Base-by-base conservation (phyloP, 2,113 vertebrate genomes). In the Prinia subflava region DNA sequence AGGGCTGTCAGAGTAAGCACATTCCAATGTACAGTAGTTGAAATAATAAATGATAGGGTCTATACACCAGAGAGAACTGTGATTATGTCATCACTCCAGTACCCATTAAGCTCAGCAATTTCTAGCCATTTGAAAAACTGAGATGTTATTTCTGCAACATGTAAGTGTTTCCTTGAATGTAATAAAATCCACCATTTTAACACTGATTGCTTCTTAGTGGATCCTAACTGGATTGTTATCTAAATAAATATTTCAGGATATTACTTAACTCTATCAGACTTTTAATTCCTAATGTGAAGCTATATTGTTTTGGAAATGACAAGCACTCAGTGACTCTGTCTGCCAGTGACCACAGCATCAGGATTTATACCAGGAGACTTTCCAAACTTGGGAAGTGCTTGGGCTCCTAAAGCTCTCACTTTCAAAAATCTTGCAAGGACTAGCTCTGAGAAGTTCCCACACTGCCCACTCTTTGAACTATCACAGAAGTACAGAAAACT, bases 1-100 rank as follows among this genome's bases (percentile, higher is more conserved):
- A 92, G 39, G 67, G 71, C 80, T 96, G 93, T 95, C 93, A 97
- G 64, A 81, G 56, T 73, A 94, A 97, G 87, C 3, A 2, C 81
- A 83, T 90, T 90, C 68, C 76, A 90, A 7, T 56, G 50, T 84
- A 87, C 33, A 91, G 57, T 42, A 74, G 79, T 64, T 57, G 87
- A 94, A 97, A 93, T 93, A 93, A 97, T 91, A 94, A 96, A 96
- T 83, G 62, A 80, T 70, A 76, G 83, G 55, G 50, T 69, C 31
- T 83, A 63, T 74, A 80, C 74, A 65, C 57, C 69, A 79, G 91
- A 95, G 89, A 90, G 93, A 95, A 94, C 87, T 74, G 86, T 93
- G 81, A 96, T 97, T 95, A 96, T 96, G 82, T 84, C 89, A 95
- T 96, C 95, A 87, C 79, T 95, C 74, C 69, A 52, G 68, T 68